Percentiles rank a stretch among this genome's conserved stretches.
Evolutionary conservation across 2,113 vertebrate species (phyloP).

Genomic region (Platanista minor): DNA sequence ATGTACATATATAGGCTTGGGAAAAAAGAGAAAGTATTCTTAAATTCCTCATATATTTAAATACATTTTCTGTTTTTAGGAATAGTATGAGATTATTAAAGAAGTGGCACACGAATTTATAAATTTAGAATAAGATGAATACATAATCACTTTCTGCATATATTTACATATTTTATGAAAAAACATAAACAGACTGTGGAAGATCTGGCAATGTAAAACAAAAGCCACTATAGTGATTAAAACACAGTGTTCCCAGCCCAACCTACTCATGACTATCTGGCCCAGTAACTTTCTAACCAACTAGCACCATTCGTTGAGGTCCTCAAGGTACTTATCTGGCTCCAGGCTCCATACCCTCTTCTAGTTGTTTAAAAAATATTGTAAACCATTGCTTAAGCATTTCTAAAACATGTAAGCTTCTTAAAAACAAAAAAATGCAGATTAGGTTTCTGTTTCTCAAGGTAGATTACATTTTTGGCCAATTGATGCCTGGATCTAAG

Average conservation of each 20-base stretch:
- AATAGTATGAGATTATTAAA: not conserved
- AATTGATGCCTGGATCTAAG: not conserved
- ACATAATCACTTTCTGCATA: not conserved
- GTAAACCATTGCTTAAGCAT: not conserved
- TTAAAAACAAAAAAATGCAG: not conserved
- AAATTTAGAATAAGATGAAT: not conserved
- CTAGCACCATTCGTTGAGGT: not conserved
- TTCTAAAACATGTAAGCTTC: not conserved
- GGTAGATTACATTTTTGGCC: not conserved
- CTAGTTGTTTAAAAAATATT: not conserved
- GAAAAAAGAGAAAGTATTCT: not conserved
- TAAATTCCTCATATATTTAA: not conserved
- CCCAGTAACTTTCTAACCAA: not conserved
- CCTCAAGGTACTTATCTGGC: not conserved
- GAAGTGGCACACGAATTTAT: not conserved
- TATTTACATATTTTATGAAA: not conserved
- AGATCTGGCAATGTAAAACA: not conserved
- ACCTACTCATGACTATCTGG: not conserved
- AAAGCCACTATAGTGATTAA: not conserved
- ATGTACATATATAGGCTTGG: not conserved
- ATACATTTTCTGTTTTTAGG: not conserved
- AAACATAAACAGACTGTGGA: not conserved
- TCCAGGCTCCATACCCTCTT: not conserved
- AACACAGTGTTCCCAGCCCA: not conserved
- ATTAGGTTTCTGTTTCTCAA: not conserved